Base-by-base conservation (phyloP, 2,797 vertebrate species). In the Mareca strepera region DNA sequence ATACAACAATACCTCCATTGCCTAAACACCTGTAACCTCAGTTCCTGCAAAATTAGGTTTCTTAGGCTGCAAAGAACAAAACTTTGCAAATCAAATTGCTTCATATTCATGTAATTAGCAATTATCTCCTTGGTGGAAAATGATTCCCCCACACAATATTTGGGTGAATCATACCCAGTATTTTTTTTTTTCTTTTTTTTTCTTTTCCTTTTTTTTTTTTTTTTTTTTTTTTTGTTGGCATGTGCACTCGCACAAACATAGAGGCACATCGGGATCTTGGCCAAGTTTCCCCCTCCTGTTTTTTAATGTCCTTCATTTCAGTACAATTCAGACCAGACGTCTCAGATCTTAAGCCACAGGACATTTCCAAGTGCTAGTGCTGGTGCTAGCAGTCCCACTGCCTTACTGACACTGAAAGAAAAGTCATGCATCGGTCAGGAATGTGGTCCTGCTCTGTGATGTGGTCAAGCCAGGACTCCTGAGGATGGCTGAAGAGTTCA, bases 71-170 rank as follows among this genome's bases (percentile, higher is more conserved):
- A 84, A 86, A 90, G 76, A 93, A 59, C 58, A 81, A 91, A 97
- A 88, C 64, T 84, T 81, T 88, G 75, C 63, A 95, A 92, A 96
- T 76, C 43, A 63, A 88, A 95, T 68, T 94, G 93, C 81, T 91
- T 95, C 64, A 73, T 66, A 46, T 28, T 89, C 90, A 72, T 28
- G 77, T 82, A 96, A 97, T 96, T 91, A 97, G 67, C 74, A 82
- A 88, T 93, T 94, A 94, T 69, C 44, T 90, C 78, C 69, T 28
- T 33, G 52, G 75, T 72, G 31, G 82, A 91, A 92, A 90, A 87
- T 55, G 1, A 93, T 70, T 67, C 90, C 83, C 55, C 35, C 48
- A 29, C 90, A 59, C 48, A 86, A 68, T 91, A 95, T 85, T 87
- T 90, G 86, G 58, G 87, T 78, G 84, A 94, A 91, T 86, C 74